Conservation (phyloP, 1,140 invertebrate species). For the Euwallacea fornicatus region DNA sequence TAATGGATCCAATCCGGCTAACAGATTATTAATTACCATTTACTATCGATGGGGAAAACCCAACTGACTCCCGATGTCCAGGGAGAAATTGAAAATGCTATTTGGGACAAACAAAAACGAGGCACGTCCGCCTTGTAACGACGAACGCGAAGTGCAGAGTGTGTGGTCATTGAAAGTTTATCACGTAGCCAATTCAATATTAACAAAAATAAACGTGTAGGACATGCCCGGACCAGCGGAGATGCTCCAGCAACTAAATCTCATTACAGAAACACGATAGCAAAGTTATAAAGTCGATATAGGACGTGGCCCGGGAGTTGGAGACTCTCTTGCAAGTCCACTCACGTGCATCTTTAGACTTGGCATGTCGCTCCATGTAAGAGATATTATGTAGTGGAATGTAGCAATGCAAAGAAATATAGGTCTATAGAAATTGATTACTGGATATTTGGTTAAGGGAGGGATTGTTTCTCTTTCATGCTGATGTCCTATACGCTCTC, state of each 20-base stretch:
- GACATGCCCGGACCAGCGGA: constrained; percentile 29
- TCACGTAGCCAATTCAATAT: constrained; percentile 37
- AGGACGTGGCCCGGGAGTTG: constrained; percentile 42
- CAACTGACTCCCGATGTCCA: no score
- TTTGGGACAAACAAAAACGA: neutral
- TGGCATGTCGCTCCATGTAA: constrained; percentile 25
- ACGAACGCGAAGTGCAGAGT: constrained; percentile 7
- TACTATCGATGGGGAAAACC: neutral
- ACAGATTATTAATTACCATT: neutral
- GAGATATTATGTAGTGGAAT: constrained; percentile 22
- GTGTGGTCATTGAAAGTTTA: constrained; percentile 33
- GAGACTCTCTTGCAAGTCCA: constrained; percentile 38
- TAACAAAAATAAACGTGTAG: constrained; percentile 41
- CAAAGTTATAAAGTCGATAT: constrained; percentile 49
- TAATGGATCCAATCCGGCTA: neutral
- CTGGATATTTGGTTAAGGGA: no score
- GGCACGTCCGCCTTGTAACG: constrained; percentile 10
- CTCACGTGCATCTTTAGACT: constrained; percentile 43
- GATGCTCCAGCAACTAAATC: constrained; percentile 46
- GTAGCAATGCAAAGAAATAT: neutral
- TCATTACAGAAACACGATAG: constrained; percentile 50
- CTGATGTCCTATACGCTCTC: no score
- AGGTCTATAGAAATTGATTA: no score
- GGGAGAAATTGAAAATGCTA: no score
- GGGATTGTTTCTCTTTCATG: no score